Evolutionary conservation across 2,113 vertebrate species (phyloP), one percentile per base, ranked within the genome.

Genomic region (Ammodramus savannarum): DNA sequence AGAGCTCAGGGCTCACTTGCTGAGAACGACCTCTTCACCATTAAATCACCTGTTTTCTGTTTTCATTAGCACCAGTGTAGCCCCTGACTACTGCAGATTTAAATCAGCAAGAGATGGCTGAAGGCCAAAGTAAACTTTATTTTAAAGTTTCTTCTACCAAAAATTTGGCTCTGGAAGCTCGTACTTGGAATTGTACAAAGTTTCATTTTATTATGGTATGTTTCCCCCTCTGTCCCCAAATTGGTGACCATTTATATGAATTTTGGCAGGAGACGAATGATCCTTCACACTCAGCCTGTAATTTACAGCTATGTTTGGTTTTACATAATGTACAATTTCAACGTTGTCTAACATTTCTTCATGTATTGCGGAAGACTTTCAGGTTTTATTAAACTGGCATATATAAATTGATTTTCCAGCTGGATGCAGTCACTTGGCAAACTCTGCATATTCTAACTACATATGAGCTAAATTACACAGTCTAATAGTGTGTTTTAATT

Each of bases 341-440:
- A 49, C 17, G 38, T 92, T 87, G 67, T 91, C 77, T 87, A 73
- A 66, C 84, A 79, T 79, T 81, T 90, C 74, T 94, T 80, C 49
- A 44, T 86, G 85, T 83, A 92, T 93, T 78, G 79, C 39, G 12
- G 92, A 89, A 89, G 52, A 59, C 87, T 95, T 97, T 84, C 93
- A 95, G 94, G 92, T 96, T 87, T 92, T 95, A 97, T 93, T 91
- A 91, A 96, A 97, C 82, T 96, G 94, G 89, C 95, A 91, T 96
- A 81, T 96, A 96, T 59, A 96, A 97, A 97, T 93, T 96, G 93
- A 67, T 97, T 97, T 98, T 97, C 97, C 95, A 97, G 96, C 92
- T 98, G 88, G 86, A 90, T 89, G 62, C 71, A 97, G 94, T 68
- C 71, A 90, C 90, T 97, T 97, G 95, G 97, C 90, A 97, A 97